Evolutionary conservation across 2,113 vertebrate species (phyloP).

Genomic region (Sminthopsis crassicaudata): DNA sequence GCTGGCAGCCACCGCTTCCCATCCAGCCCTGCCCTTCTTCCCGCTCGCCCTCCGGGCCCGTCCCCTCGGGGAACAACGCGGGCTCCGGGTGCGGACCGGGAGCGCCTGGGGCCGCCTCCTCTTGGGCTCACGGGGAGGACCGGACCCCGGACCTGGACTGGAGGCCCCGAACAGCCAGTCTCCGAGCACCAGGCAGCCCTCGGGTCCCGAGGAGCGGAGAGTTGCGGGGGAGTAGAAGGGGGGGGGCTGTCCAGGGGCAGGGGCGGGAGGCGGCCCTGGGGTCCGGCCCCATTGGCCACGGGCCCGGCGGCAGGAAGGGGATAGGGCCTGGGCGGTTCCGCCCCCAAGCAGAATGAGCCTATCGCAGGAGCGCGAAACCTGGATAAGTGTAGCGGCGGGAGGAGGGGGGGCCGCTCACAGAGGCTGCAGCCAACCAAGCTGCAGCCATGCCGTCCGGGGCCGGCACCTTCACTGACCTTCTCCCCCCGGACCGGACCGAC

Average conservation of each 20-base stretch:
- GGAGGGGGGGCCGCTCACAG: too few relatives aligned
- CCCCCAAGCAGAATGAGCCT: too few relatives aligned
- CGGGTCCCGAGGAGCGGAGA: conserved; percentile 38
- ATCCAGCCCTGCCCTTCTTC: too few relatives aligned
- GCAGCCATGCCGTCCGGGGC: too few relatives aligned
- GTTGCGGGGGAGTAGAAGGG: neutral
- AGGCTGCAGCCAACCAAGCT: too few relatives aligned
- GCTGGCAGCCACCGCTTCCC: too few relatives aligned
- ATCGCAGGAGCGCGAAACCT: too few relatives aligned
- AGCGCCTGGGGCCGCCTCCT: neutral
- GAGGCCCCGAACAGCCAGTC: neutral
- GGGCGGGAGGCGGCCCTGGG: conserved; percentile 60
- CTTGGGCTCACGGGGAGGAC: neutral
- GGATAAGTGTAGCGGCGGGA: too few relatives aligned
- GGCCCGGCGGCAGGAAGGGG: too few relatives aligned
- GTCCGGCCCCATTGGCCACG: too few relatives aligned
- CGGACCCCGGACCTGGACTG: neutral
- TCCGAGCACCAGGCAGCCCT: neutral
- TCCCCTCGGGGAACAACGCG: neutral
- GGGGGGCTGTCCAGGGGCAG: conserved; percentile 44
- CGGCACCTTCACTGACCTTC: conserved; percentile 84
- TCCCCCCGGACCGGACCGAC: conserved; percentile 92
- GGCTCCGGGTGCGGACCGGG: neutral
- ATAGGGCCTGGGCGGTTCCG: too few relatives aligned
- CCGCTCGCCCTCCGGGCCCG: too few relatives aligned